These are phyloP conservation scores for Cantharis flavilabris DNA, from an alignment of 2,888 invertebrate species.

Conservation along the genomic window DNA sequence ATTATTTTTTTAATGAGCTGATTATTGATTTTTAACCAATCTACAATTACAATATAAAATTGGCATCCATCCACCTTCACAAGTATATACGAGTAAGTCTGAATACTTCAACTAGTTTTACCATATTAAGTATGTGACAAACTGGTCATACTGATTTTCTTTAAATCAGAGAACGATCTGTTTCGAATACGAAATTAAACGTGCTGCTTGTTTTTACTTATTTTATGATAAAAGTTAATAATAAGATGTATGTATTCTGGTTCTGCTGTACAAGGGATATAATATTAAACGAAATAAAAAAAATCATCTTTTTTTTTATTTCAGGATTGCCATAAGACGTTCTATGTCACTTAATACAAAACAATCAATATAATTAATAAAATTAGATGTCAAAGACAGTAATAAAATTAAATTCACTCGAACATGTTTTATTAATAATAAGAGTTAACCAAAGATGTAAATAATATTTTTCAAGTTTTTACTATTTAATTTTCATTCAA, in stretches of 20 bases:
- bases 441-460: neutral
- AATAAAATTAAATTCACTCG: too few species aligned
- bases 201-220: neutral
- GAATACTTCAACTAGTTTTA: slow-evolving; percentile 44
- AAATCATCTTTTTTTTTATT: too few species aligned
- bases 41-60: slow-evolving; percentile 2
- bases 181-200: slow-evolving; percentile 21
- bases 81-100: slow-evolving; percentile 37
- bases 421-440: neutral
- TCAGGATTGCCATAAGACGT: too few species aligned
- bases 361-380: too few species aligned
- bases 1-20: neutral
- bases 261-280: too few species aligned
- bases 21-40: neutral
- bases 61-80: slow-evolving; percentile 44
- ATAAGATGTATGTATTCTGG: neutral
- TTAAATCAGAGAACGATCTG: slow-evolving; percentile 19
- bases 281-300: too few species aligned
- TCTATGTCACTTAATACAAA: too few species aligned
- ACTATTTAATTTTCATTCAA: neutral
- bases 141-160: slow-evolving; percentile 40
- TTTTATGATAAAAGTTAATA: neutral
- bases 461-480: neutral
- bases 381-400: too few species aligned
- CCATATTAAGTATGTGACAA: slow-evolving; percentile 46